phyloP scores from a whole-genome alignment of 2,888 invertebrate species.

The Penaeus monodon region DNA sequence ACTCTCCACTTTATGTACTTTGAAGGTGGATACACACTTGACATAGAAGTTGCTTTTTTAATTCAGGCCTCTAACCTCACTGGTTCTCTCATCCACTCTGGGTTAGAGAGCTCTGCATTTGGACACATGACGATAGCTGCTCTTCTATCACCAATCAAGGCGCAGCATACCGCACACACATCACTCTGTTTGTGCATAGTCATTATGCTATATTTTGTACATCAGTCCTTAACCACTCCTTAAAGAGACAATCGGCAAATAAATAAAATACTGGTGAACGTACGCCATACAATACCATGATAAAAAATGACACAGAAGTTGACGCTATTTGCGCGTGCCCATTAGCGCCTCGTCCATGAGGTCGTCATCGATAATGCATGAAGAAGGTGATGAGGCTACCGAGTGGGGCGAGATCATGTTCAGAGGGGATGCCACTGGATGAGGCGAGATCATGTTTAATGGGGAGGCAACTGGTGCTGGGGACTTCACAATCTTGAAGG shows the following conservation, averaged over 20 bases:
- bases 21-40: too few species aligned
- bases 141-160: too few species aligned
- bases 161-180: background rate
- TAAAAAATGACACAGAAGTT: background rate
- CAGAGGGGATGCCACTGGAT: slow-evolving; percentile 52
- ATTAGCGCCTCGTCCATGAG: slow-evolving; percentile 89
- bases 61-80: too few species aligned
- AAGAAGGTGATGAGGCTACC: slow-evolving; percentile 75
- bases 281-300: background rate
- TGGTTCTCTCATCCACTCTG: too few species aligned
- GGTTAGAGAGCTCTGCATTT: too few species aligned
- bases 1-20: too few species aligned
- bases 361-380: slow-evolving; percentile 89
- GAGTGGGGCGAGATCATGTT: slow-evolving; percentile 77
- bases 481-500: slow-evolving; percentile 83
- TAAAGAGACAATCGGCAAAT: background rate
- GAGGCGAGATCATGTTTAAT: slow-evolving; percentile 71
- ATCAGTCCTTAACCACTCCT: slow-evolving; percentile 1
- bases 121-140: too few species aligned
- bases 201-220: slow-evolving; percentile 25
- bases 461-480: slow-evolving; percentile 77
- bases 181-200: slow-evolving; percentile 20
- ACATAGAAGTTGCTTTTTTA: too few species aligned
- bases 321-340: slow-evolving; percentile 79
- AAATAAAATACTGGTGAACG: slow-evolving; percentile 23